phyloP scores from a whole-genome alignment of 2,888 invertebrate genomes.

The Blastobasis lacticolella region DNA sequence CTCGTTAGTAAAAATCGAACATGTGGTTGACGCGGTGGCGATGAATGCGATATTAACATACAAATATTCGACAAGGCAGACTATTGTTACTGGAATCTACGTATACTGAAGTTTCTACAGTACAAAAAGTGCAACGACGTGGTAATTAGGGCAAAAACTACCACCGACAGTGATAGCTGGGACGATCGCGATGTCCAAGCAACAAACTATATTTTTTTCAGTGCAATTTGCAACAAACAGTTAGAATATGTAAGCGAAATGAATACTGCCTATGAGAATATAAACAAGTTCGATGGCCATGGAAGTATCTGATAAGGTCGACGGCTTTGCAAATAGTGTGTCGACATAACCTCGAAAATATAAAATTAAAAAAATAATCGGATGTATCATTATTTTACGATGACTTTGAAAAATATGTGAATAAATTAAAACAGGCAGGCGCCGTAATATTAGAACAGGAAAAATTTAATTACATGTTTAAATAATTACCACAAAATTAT shows the following conservation, averaged over 20 bases:
- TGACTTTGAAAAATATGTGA: conserved; percentile 15
- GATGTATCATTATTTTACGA: conserved; percentile 13
- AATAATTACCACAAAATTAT: conserved; percentile 6
- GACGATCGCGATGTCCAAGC: no score
- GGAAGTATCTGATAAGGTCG: conserved; percentile 16
- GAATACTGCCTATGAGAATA: conserved; percentile 11
- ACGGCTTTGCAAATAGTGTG: conserved; percentile 20
- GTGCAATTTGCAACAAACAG: conserved; percentile 16
- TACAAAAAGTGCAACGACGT: no score
- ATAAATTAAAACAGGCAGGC: conserved; percentile 4
- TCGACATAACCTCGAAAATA: conserved; percentile 14
- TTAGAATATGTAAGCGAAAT: conserved; percentile 16
- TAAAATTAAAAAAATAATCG: conserved; percentile 16
- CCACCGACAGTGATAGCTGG: no score
- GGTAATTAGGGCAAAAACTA: no score
- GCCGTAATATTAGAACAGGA: not conserved
- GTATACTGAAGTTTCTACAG: no score
- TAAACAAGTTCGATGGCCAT: no score
- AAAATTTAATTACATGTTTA: conserved; percentile 12
- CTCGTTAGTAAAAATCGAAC: no score
- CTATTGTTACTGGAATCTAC: no score
- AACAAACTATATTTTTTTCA: no score
- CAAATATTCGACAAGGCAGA: no score
- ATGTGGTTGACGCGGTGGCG: no score
- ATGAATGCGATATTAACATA: no score